Evolutionary conservation across 1,140 invertebrate genomes (phyloP), one percentile per base, ranked within the genome.

Genomic region (Venturia canescens): DNA sequence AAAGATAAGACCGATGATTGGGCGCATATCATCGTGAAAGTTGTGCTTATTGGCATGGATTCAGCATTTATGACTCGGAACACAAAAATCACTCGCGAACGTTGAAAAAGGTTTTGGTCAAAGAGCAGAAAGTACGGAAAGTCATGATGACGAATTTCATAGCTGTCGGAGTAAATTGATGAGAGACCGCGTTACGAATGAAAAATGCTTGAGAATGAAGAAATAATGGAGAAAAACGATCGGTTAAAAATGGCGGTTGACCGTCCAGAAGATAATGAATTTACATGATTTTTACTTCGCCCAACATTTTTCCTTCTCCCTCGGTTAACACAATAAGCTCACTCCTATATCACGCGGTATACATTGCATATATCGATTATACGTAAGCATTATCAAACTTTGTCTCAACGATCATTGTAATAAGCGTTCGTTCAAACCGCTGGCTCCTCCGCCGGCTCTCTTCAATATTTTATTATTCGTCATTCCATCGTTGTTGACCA

Each of bases 401-500:
- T 53, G 3, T 53, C 3, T 53, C 53, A 11, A 57, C 9, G 21
- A 21, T 23, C 21, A n/a, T 57, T 57, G 53, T 57, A 57, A 57
- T 38, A 34, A 44, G 38, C 38, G 69, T 74, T 71, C 71, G n/a
- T 34, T 81, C 53, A 31, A 29, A 53, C 74, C 15, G 48, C 57
- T 31, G 3, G 1, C 29, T n/a, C n/a, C n/a, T n/a, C n/a, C n/a
- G n/a, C n/a, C n/a, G n/a, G n/a, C n/a, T n/a, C n/a, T n/a, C n/a
- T n/a, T n/a, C n/a, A n/a, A n/a, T n/a, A n/a, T n/a, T n/a, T n/a
- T n/a, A n/a, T n/a, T 71, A 81, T 26, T 15, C 48, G 48, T 67
- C 34, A 74, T 75, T 27, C 53, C 63, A 77, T 77, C 53, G 80
- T 71, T 57, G 26, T 83, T 78, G 79, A 66, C 67, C 60, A 70